A percentile compares a stretch with the other conserved stretches of the same genome.
These are phyloP conservation scores for Centroberyx gerrardi DNA, from an alignment of 2,797 vertebrate genomes.

Conservation along the genomic window DNA sequence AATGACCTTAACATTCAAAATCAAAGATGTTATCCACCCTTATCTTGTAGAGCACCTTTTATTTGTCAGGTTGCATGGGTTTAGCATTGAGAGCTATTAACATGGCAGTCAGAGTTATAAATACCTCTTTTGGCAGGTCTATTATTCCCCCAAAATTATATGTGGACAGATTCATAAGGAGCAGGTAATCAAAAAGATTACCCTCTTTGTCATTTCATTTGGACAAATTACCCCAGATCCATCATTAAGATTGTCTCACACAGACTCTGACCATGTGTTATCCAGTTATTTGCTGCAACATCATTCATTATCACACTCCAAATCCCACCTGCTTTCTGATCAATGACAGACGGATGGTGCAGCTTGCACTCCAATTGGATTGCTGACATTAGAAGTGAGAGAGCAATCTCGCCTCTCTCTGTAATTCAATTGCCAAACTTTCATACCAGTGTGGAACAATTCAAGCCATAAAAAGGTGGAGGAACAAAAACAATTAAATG, in stretches of 20 bases:
- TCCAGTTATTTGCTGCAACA: slow-evolving; percentile 56
- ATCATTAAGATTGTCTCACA: neutral
- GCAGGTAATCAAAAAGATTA: slow-evolving; percentile 48
- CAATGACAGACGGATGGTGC: slow-evolving; percentile 75
- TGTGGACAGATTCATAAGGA: slow-evolving; percentile 12
- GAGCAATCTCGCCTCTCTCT: slow-evolving; percentile 72
- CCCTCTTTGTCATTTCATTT: slow-evolving; percentile 55
- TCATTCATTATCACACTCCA: slow-evolving; percentile 60
- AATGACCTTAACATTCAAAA: no score
- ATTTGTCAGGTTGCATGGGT: no score
- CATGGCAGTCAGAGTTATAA: no score
- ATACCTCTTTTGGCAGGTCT: no score
- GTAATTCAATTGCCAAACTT: slow-evolving; percentile 78
- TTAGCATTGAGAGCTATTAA: no score
- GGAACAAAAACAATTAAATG: slow-evolving; percentile 39
- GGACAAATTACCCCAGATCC: slow-evolving; percentile 49
- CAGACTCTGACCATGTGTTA: slow-evolving; percentile 17
- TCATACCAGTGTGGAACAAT: slow-evolving; percentile 64
- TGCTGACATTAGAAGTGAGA: slow-evolving; percentile 73
- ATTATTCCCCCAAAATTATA: no score
- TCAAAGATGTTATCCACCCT: no score
- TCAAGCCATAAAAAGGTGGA: slow-evolving; percentile 44
- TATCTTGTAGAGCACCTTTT: no score
- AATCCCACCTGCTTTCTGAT: slow-evolving; percentile 72
- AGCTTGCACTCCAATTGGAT: slow-evolving; percentile 74